Percentiles rank a stretch among this genome's conserved stretches.
Conservation (phyloP, 2,797 vertebrate species). For the Lithobates pipiens region DNA sequence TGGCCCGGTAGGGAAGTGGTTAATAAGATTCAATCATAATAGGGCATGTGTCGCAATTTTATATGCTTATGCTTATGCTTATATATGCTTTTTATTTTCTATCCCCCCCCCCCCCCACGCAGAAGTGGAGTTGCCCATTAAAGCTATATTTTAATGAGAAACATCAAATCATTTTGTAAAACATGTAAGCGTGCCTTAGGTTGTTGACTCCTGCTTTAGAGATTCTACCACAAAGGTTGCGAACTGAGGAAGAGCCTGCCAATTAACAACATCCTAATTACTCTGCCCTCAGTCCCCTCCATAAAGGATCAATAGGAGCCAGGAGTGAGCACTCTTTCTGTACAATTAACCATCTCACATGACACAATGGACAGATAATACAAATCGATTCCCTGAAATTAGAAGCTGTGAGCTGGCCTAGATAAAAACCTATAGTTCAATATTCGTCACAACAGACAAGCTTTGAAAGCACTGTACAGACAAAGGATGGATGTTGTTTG, state of each 20-base stretch:
- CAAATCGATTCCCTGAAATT: conserved; percentile 50
- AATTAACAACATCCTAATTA: conserved; percentile 47
- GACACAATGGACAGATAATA: conserved; percentile 47
- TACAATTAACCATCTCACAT: conserved; percentile 30
- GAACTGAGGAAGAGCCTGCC: background rate
- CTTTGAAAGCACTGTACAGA: background rate
- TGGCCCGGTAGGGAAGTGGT: too few species aligned
- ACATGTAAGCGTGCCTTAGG: too few species aligned
- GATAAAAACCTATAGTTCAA: conserved; percentile 28
- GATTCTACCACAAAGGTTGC: too few species aligned
- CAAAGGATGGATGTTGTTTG: background rate
- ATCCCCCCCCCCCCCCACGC: too few species aligned
- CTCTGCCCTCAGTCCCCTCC: background rate
- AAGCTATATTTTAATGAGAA: too few species aligned
- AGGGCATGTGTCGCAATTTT: too few species aligned
- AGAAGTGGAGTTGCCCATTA: too few species aligned
- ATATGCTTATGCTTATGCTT: too few species aligned
- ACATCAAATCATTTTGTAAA: too few species aligned
- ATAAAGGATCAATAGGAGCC: conserved; percentile 32
- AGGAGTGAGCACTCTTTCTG: background rate
- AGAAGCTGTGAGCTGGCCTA: conserved; percentile 44
- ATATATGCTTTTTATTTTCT: too few species aligned
- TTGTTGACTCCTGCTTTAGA: too few species aligned
- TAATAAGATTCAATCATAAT: too few species aligned
- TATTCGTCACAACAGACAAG: conserved; percentile 14